Evolutionary conservation across 2,113 vertebrate genomes (phyloP).

Genomic region (Aythya baeri): DNA sequence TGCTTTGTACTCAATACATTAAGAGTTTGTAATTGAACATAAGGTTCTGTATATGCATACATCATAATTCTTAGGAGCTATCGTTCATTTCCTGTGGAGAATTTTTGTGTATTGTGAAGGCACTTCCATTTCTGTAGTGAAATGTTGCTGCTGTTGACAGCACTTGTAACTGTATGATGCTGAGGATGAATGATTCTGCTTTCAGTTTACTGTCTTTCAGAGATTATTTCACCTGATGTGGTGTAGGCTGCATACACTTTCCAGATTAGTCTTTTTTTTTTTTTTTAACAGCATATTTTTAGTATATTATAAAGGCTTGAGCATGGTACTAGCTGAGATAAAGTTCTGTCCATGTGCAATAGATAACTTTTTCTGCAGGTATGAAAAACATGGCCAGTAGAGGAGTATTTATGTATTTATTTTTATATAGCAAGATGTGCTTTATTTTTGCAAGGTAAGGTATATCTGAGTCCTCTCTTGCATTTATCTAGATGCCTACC

Average conservation of each 20-base stretch:
- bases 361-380: background rate
- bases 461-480: background rate
- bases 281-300: background rate
- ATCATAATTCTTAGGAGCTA: background rate
- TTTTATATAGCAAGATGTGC: background rate
- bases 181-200: background rate
- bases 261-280: background rate
- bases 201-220: background rate
- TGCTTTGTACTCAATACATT: background rate
- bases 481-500: background rate
- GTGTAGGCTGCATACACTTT: background rate
- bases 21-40: background rate
- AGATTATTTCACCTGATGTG: background rate
- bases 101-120: background rate
- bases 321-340: background rate
- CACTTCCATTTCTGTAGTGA: background rate
- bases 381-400: background rate
- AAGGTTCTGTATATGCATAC: background rate
- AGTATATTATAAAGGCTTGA: background rate
- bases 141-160: background rate
- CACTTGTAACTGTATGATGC: background rate
- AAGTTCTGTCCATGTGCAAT: background rate
- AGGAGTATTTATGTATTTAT: background rate
- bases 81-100: background rate
- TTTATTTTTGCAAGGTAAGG: background rate